phyloP scores from a whole-genome alignment of 2,113 vertebrate genomes.

The Petroica traversi region DNA sequence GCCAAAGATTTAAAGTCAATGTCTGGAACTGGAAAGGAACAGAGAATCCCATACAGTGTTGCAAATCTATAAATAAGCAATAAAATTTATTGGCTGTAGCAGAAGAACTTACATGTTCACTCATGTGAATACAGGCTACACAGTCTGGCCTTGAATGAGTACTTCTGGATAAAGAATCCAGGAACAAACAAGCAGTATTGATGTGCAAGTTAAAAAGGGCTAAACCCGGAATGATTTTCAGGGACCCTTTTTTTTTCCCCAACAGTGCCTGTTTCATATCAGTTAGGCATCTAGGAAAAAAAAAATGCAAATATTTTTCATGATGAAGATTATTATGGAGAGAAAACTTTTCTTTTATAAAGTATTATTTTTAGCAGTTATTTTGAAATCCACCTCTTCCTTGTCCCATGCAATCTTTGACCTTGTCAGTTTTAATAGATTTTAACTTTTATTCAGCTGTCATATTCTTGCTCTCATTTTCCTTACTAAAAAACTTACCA shows the following conservation, averaged over 20 bases:
- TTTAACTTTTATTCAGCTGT: constrained; percentile 34
- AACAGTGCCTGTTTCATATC: fast-evolving
- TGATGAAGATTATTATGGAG: neutral
- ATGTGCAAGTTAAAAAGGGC: neutral
- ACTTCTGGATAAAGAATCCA: neutral
- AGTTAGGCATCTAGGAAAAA: neutral
- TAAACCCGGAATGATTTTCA: neutral
- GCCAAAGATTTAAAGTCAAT: neutral
- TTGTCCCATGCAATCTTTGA: neutral
- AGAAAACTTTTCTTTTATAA: neutral
- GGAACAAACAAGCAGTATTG: neutral
- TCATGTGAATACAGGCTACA: neutral
- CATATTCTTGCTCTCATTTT: constrained; percentile 8
- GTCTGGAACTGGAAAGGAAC: neutral
- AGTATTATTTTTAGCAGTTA: neutral
- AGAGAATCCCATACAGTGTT: neutral
- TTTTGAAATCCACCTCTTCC: neutral
- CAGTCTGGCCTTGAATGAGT: neutral
- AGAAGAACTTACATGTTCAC: neutral
- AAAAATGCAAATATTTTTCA: neutral
- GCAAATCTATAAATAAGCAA: neutral
- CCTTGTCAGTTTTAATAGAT: constrained; percentile 30
- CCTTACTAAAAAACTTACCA: neutral
- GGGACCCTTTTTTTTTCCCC: neutral
- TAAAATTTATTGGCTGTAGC: neutral